A percentile compares a stretch with the other conserved stretches of the same genome.
Conservation (phyloP, 2,888 invertebrate species). For the Caenorhabditis angaria region DNA sequence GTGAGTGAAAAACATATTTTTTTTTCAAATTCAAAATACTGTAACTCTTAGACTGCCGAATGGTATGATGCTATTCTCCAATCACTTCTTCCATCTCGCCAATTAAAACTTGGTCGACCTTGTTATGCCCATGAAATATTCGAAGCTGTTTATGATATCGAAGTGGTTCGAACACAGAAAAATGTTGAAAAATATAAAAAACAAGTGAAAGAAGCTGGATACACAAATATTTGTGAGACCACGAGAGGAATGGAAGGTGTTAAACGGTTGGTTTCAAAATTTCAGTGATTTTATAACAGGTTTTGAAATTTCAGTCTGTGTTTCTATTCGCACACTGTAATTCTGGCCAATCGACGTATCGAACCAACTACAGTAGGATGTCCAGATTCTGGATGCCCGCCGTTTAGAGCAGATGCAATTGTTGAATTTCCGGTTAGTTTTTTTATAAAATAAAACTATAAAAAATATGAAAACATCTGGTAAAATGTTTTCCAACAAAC, state of each 20-base stretch:
- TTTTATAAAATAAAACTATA: no score
- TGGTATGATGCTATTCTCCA: constrained; percentile 53
- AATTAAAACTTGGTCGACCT: constrained; percentile 55
- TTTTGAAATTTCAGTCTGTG: constrained; percentile 49
- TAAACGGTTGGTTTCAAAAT: constrained; percentile 20
- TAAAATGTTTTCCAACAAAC: neutral
- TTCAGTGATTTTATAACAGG: neutral
- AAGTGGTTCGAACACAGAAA: constrained; percentile 28
- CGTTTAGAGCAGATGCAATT: constrained; percentile 52
- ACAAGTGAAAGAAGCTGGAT: constrained; percentile 22
- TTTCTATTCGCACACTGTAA: constrained; percentile 63
- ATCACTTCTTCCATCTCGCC: constrained; percentile 51
- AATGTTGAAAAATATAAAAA: constrained; percentile 40
- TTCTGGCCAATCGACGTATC: constrained; percentile 54
- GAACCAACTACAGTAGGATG: constrained; percentile 52
- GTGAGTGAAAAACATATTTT: neutral
- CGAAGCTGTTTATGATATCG: constrained; percentile 60
- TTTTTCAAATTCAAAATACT: constrained; percentile 13
- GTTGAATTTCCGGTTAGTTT: constrained; percentile 54
- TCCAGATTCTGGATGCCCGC: constrained; percentile 55
- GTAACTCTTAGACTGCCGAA: constrained; percentile 30
- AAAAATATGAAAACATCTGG: neutral
- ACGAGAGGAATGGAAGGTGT: constrained; percentile 19
- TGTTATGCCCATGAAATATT: constrained; percentile 59
- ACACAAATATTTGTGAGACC: constrained; percentile 23